These are phyloP conservation scores for Micronycteris hirsuta DNA, from an alignment of 2,113 vertebrate species.

Conservation along the genomic window DNA sequence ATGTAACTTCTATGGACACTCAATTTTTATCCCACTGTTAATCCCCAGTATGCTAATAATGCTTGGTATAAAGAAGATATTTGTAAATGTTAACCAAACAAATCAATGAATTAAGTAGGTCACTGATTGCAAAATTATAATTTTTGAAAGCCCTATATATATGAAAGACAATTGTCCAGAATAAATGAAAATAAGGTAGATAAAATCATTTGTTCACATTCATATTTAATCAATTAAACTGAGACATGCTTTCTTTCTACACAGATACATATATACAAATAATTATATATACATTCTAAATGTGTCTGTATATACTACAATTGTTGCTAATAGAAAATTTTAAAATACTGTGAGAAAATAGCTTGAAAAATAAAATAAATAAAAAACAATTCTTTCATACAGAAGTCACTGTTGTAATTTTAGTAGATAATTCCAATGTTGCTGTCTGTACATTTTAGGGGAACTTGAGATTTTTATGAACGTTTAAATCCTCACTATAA, in stretches of 20 bases:
- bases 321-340: neutral
- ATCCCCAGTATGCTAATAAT: neutral
- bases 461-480: neutral
- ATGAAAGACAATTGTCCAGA: neutral
- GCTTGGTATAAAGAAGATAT: neutral
- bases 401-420: neutral
- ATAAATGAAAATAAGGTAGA: neutral
- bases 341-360: neutral
- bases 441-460: neutral
- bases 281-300: neutral
- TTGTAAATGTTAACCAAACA: neutral
- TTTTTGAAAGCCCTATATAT: neutral
- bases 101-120: neutral
- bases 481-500: neutral
- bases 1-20: neutral
- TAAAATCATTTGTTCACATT: neutral
- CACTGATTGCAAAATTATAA: neutral
- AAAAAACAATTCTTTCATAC: neutral
- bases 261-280: neutral
- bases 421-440: neutral
- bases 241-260: rapidly evolving
- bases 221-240: neutral
- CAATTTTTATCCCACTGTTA: neutral
- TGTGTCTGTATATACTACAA: neutral
- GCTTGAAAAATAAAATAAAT: neutral